phyloP scores from a whole-genome alignment of 2,888 invertebrate species.

The Cantharis flavilabris region DNA sequence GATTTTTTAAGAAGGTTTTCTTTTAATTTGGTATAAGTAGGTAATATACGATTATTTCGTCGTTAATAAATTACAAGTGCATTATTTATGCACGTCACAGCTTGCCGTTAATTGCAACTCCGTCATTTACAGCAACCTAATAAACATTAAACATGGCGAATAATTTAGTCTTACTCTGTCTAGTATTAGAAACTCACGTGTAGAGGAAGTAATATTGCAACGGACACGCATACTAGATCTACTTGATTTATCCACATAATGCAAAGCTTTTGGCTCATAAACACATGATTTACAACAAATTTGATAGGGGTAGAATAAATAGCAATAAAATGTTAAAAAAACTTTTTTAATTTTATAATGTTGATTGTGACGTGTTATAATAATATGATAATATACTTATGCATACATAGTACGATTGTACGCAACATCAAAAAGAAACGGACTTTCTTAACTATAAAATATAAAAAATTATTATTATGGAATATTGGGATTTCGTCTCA shows the following conservation, averaged over 20 bases:
- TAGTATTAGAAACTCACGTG: slow-evolving; percentile 38
- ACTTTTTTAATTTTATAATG: not conserved
- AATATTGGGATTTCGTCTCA: too few species aligned
- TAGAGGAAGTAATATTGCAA: slow-evolving; percentile 34
- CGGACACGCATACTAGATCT: slow-evolving; percentile 34
- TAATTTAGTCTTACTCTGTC: slow-evolving; percentile 55
- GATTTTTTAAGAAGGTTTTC: not conserved
- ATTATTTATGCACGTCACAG: slow-evolving; percentile 55
- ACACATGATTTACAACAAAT: slow-evolving; percentile 11
- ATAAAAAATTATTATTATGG: too few species aligned
- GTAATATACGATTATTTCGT: slow-evolving; percentile 24
- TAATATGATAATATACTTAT: too few species aligned
- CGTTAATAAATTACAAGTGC: slow-evolving; percentile 48
- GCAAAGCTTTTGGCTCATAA: slow-evolving; percentile 9
- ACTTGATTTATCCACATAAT: slow-evolving; percentile 20
- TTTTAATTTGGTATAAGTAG: not conserved
- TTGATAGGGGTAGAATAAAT: not conserved
- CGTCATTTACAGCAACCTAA: slow-evolving; percentile 55
- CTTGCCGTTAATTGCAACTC: slow-evolving; percentile 53
- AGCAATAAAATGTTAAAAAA: not conserved
- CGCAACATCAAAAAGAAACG: too few species aligned
- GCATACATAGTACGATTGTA: too few species aligned
- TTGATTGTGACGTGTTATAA: not conserved
- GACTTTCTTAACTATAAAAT: too few species aligned
- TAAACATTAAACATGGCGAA: slow-evolving; percentile 56